phyloP scores from a whole-genome alignment of 2,888 invertebrate genomes.

The Brachyptera putata region DNA sequence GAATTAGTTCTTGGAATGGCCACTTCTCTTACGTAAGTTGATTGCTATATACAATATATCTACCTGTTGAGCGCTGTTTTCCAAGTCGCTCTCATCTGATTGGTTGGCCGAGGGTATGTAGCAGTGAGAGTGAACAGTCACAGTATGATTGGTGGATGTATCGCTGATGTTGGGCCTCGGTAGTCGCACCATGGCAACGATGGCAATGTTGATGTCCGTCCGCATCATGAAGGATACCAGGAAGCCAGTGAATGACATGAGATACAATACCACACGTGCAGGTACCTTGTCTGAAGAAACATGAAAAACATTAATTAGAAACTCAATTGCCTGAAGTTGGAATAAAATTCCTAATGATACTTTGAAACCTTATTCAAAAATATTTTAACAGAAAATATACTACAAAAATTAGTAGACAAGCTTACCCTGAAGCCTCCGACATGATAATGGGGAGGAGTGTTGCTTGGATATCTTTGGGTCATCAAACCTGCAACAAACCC shows the following conservation, averaged over 20 bases:
- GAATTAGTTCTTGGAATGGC: too few species aligned
- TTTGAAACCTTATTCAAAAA: not conserved
- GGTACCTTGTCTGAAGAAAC: slow-evolving; percentile 58
- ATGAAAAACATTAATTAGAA: too few species aligned
- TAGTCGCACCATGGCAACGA: slow-evolving; percentile 61
- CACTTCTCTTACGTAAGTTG: too few species aligned
- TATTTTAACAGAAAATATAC: slow-evolving; percentile 10
- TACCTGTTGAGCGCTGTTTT: too few species aligned
- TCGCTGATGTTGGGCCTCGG: slow-evolving; percentile 34
- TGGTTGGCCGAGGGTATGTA: slow-evolving; percentile 34
- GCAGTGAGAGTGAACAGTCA: slow-evolving; percentile 37
- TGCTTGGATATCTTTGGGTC: slow-evolving; percentile 24
- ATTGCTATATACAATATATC: too few species aligned
- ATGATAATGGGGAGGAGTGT: slow-evolving; percentile 23
- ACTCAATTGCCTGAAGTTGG: too few species aligned
- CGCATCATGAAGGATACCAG: slow-evolving; percentile 73
- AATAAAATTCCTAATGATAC: not conserved
- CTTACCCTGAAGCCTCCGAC: slow-evolving; percentile 29
- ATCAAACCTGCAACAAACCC: slow-evolving; percentile 26
- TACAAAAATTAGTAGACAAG: too few species aligned
- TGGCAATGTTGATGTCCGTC: slow-evolving; percentile 66
- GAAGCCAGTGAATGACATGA: slow-evolving; percentile 68
- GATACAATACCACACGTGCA: slow-evolving; percentile 64
- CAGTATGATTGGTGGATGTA: slow-evolving; percentile 26
- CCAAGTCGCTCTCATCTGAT: not conserved